Evolutionary conservation across 2,797 vertebrate species (phyloP).

Genomic region (Linurgus olivaceus): DNA sequence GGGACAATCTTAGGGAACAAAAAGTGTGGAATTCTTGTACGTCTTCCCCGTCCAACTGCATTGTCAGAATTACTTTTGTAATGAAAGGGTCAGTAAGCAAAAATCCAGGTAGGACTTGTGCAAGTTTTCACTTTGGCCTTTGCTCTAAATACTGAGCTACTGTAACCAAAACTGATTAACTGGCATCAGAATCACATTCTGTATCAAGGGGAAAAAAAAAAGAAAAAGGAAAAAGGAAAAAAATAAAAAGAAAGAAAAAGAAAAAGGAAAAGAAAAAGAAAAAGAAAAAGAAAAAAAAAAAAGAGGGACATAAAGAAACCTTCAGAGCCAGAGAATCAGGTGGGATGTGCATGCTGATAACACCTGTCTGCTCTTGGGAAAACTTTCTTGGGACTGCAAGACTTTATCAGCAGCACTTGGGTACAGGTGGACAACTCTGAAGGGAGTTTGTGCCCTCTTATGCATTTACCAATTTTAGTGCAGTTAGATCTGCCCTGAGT

Average conservation of each 20-base stretch:
- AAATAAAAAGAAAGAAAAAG: neutral
- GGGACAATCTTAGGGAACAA: neutral
- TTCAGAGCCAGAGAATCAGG: neutral
- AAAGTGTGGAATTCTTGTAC: neutral
- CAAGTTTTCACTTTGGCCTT: neutral
- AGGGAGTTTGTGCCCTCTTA: neutral
- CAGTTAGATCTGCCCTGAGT: neutral
- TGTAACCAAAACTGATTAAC: neutral
- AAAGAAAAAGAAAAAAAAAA: too few species aligned
- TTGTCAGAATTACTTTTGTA: neutral
- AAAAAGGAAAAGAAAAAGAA: too few species aligned
- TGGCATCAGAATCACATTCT: neutral
- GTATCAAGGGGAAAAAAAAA: too few species aligned
- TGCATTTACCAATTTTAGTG: neutral
- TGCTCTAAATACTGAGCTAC: neutral
- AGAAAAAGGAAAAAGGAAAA: too few species aligned
- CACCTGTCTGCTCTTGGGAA: neutral
- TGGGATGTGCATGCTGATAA: neutral
- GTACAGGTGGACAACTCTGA: neutral
- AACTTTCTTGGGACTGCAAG: neutral
- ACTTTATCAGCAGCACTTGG: neutral
- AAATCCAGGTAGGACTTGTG: neutral
- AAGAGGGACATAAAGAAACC: neutral
- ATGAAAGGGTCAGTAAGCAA: neutral
- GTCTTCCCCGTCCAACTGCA: neutral